These are phyloP conservation scores for Nasonovia ribisnigri DNA, from an alignment of 2,888 invertebrate genomes.

Conservation along the genomic window DNA sequence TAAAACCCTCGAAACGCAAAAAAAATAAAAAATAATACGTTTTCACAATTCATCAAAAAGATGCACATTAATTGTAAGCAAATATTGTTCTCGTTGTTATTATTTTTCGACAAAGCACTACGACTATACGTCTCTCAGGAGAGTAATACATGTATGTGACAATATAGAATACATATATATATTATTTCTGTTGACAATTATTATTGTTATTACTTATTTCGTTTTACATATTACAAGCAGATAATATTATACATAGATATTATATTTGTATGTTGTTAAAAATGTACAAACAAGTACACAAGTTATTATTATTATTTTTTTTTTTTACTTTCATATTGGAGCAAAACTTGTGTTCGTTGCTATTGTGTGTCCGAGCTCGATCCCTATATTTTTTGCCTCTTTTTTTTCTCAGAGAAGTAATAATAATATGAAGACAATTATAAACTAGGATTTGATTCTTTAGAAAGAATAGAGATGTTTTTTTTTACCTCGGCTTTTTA, in stretches of 20 bases:
- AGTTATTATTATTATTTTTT: neutral
- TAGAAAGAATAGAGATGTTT: neutral
- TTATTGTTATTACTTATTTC: neutral
- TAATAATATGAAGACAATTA: neutral
- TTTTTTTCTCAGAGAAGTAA: neutral
- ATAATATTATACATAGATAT: neutral
- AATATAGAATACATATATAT: neutral
- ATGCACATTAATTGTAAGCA: neutral
- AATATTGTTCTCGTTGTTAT: neutral
- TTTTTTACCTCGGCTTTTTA: neutral
- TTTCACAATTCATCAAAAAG: neutral
- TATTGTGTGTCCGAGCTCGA: neutral
- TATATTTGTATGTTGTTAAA: slow-evolving; percentile 3
- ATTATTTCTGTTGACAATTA: neutral
- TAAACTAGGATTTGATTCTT: neutral
- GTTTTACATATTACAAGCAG: neutral
- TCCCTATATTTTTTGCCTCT: neutral
- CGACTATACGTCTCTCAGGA: neutral
- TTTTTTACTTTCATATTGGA: neutral
- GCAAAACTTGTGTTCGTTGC: neutral
- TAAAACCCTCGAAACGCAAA: neutral
- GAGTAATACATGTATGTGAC: neutral
- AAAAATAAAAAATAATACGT: neutral
- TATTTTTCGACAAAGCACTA: neutral
- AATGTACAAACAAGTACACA: neutral